Base-by-base conservation (phyloP, 2,888 invertebrate species). In the Volucella zonaria region DNA sequence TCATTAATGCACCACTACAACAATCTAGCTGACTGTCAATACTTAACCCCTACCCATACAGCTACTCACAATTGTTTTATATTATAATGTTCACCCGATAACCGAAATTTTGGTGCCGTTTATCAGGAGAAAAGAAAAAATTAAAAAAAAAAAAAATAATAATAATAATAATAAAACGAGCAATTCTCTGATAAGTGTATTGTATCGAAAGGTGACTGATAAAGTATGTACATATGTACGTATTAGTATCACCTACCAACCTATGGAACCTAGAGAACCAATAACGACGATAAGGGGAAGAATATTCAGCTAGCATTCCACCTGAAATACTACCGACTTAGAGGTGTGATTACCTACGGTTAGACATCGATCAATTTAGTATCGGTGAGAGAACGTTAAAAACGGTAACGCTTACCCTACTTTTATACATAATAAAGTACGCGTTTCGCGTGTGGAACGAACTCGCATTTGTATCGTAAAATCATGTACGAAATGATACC, bases 161-260 rank as follows among this genome's bases (percentile, higher is more conserved):
- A 23, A 23, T 23, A 4, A 31, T 31, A 31, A 31, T 31, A 31
- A 31, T 31, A 6, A 31, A 31, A 74, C 64, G 62, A 40, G 23
- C 43, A 38, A 18, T 49, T 68, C 45, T 74, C 74, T 82, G 82
- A 82, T 82, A 78, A 82, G 68, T 31, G 78, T 52, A 61, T 59
- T 52, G 62, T 82, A 82, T 68, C 74, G 52, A 78, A 77, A 74
- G 58, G 47, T 64, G 15, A 52, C 78, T 78, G 82, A 82, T 82
- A 78, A 82, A 74, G 6, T 31, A 23, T 23, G 18, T 23, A 23
- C 23, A 23, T 23, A 31, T 18, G 18, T 18, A 18, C 18, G 18
- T 18, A 18, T 18, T 18, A 18, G 38, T 74, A 74, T 82, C 78
- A 68, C 14, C 38, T 52, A 14, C 14, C 51, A 47, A 62, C 31